Base-by-base conservation (phyloP, 23 tunicate genomes). In the Halocynthia aurantium region DNA sequence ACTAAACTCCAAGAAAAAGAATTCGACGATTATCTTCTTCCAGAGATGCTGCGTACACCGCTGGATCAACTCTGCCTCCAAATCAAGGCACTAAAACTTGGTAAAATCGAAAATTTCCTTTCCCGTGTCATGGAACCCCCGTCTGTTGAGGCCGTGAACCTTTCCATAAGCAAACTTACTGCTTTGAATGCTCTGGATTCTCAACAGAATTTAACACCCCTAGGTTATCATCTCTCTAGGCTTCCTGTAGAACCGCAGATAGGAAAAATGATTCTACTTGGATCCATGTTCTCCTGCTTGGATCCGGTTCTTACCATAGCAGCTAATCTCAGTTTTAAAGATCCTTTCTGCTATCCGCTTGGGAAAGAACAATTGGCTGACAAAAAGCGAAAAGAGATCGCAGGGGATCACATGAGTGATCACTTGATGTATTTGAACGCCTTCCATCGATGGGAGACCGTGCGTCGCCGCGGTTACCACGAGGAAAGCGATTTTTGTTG, bases 181-280 rank as follows among this genome's bases (percentile, higher is more conserved):
- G 79, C 85, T 13, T 20, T 89, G 21, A 84, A 78, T 56, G 96
- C 96, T 11, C 62, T 89, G 53, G 96, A 89, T 70, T 13, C 49
- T 11, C 54, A 79, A 5, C 85, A 89, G 76, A 75, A 80, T 40
- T 74, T 89, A 5, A 89, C 88, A 49, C 75, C 96, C 6, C 77
- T 89, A 53, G 96, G 96, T 17, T 84, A 80, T 51, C 96, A 89
- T 70, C 82, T 89, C 15, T 81, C 96, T 15, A 82, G 73, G 69
- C 71, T 89, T 17, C 96, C 96, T 40, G 96, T 89, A 55, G 88
- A 84, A 54, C 96, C 96, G 52, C 96, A 89, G 51, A 80, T 89
- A 57, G 89, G 89, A 57, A 89, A 89, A 79, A 89, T 89, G 96
- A 63, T 89, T 56, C 56, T 89, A 12, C 71, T 89, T 55, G 88